These are phyloP conservation scores for Distichodus sexfasciatus DNA, from an alignment of 2,797 vertebrate species.

Conservation along the genomic window DNA sequence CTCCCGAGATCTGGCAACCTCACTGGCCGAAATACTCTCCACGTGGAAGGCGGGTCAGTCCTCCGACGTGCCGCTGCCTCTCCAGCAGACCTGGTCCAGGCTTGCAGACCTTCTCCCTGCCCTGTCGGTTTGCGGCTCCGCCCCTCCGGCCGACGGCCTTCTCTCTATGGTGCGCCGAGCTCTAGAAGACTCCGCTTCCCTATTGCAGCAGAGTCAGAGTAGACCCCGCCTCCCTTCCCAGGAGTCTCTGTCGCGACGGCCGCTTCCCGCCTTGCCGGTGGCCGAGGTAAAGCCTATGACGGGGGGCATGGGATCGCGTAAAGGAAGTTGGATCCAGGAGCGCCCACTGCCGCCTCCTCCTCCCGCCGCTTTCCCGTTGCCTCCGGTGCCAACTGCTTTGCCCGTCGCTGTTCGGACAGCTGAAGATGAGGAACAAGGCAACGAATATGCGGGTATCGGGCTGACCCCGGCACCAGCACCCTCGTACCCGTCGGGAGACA, in stretches of 20 bases:
- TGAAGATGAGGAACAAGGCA: constrained; percentile 73
- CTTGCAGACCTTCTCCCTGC: constrained; percentile 75
- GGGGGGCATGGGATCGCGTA: constrained; percentile 80
- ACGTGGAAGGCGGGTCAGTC: constrained; percentile 73
- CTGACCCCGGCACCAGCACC: constrained; percentile 65
- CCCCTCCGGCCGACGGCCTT: constrained; percentile 70
- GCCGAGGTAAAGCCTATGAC: constrained; percentile 70
- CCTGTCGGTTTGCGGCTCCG: constrained; percentile 59
- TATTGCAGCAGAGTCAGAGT: constrained; percentile 74
- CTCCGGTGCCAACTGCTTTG: constrained; percentile 57
- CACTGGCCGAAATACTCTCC: constrained; percentile 75
- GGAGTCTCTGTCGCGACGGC: constrained; percentile 86
- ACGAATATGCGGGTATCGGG: constrained; percentile 88
- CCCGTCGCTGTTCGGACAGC: constrained; percentile 58
- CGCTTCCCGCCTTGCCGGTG: constrained; percentile 83
- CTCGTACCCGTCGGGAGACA: constrained; percentile 72
- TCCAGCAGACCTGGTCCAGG: constrained; percentile 73
- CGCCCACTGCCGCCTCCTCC: constrained; percentile 88
- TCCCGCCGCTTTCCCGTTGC: constrained; percentile 69
- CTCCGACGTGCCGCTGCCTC: constrained; percentile 67
- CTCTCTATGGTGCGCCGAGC: constrained; percentile 68
- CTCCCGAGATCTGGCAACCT: constrained; percentile 71
- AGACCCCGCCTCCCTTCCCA: constrained; percentile 84
- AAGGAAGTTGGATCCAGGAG: constrained; percentile 91
- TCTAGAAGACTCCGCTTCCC: constrained; percentile 73